These are phyloP conservation scores for Cephonodes hylas DNA, from an alignment of 2,888 invertebrate species.

Conservation along the genomic window DNA sequence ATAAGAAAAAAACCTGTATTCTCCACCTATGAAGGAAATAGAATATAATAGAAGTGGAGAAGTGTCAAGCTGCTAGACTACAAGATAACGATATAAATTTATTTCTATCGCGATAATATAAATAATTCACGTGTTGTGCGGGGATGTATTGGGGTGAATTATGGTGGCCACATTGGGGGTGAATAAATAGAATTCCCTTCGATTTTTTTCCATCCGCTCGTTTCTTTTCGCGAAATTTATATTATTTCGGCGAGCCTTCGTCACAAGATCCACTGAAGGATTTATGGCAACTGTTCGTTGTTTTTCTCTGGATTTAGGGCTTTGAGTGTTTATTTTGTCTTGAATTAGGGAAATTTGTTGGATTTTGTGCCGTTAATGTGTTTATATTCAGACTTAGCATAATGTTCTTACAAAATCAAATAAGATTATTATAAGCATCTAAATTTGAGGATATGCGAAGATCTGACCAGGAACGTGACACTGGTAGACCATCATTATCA, in stretches of 20 bases:
- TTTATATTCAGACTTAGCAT: too few species aligned
- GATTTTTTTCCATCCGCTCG: not conserved
- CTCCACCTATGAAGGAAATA: too few species aligned
- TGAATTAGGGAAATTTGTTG: not conserved
- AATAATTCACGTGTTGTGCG: slow-evolving; percentile 68
- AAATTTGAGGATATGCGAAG: too few species aligned
- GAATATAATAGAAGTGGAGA: too few species aligned
- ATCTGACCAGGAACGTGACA: too few species aligned
- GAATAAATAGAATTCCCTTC: slow-evolving; percentile 36
- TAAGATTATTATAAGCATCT: too few species aligned
- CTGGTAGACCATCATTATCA: too few species aligned
- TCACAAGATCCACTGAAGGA: slow-evolving; percentile 40
- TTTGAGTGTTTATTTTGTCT: slow-evolving; percentile 32
- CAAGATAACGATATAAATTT: slow-evolving; percentile 46
- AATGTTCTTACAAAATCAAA: too few species aligned
- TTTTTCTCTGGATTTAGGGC: slow-evolving; percentile 28
- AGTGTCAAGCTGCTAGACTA: slow-evolving; percentile 20
- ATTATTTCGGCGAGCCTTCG: slow-evolving; percentile 26
- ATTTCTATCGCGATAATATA: slow-evolving; percentile 63
- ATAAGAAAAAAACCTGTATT: too few species aligned
- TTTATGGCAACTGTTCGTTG: slow-evolving; percentile 43
- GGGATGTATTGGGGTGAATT: slow-evolving; percentile 61
- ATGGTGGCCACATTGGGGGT: slow-evolving; percentile 51
- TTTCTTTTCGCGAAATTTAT: slow-evolving; percentile 6
- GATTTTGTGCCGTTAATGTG: not conserved